phyloP scores from a whole-genome alignment of 2,797 vertebrate genomes.

The Buceros bicornis region DNA sequence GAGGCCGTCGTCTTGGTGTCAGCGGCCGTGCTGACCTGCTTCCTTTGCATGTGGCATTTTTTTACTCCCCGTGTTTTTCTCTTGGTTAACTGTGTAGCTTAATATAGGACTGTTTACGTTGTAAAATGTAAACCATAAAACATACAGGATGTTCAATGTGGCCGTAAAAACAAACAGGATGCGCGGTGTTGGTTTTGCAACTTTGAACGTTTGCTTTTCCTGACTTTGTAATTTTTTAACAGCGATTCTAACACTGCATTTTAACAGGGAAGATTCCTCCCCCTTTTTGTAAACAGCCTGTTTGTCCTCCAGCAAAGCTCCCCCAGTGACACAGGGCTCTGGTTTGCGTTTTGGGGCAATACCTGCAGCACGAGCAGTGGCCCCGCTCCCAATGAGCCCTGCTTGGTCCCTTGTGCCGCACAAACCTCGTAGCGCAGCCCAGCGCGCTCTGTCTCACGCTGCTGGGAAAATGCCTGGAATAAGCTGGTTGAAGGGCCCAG shows the following conservation, averaged over 20 bases:
- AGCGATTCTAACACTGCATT: neutral
- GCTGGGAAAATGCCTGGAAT: neutral
- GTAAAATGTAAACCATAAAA: slow-evolving; percentile 49
- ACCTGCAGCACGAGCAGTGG: rapidly evolving
- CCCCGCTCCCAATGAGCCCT: rapidly evolving
- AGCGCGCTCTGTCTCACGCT: rapidly evolving
- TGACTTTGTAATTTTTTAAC: slow-evolving; percentile 40
- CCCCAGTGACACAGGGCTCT: neutral
- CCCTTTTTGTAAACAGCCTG: neutral
- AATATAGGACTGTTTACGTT: slow-evolving; percentile 31
- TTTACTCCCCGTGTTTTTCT: neutral
- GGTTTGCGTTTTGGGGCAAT: neutral
- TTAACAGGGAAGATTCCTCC: neutral
- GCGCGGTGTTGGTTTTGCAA: slow-evolving; percentile 39
- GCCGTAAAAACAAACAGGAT: slow-evolving; percentile 60
- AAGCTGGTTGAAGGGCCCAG: neutral
- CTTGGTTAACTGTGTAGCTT: neutral
- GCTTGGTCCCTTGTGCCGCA: rapidly evolving
- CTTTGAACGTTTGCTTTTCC: slow-evolving; percentile 8
- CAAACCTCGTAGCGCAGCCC: neutral
- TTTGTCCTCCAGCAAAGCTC: neutral
- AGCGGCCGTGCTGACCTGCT: neutral
- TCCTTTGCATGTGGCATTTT: neutral
- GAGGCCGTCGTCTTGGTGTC: rapidly evolving
- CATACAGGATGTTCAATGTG: slow-evolving; percentile 45